A percentile compares a stretch with the other conserved stretches of the same genome.
Evolutionary conservation across 2,113 vertebrate species (phyloP).

Genomic region (Chionomys nivalis): DNA sequence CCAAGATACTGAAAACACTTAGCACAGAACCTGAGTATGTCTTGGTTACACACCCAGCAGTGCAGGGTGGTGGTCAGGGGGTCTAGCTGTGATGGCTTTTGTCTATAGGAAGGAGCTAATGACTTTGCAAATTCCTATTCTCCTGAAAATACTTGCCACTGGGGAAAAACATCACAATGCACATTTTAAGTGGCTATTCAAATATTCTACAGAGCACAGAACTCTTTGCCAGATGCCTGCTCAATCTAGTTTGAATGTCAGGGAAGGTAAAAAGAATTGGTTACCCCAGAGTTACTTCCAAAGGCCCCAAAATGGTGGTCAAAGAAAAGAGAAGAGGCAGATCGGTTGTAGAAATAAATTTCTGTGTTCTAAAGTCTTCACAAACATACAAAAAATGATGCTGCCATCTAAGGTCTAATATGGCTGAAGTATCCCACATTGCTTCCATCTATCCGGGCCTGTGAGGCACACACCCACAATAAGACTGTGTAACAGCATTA

Average conservation of each 20-base stretch:
- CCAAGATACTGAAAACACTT: neutral
- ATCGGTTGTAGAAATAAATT: conserved; percentile 38
- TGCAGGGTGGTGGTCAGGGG: neutral
- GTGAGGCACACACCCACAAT: neutral
- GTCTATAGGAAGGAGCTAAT: conserved; percentile 40
- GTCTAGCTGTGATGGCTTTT: neutral
- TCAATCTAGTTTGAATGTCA: neutral
- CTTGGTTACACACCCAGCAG: neutral
- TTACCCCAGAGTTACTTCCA: neutral
- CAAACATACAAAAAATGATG: conserved; percentile 36
- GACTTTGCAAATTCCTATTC: conserved; percentile 58
- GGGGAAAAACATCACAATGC: neutral
- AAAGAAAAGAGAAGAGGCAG: neutral
- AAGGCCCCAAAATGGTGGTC: neutral
- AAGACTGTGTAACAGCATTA: neutral
- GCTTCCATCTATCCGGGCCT: neutral
- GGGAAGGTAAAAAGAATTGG: neutral
- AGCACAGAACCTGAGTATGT: conserved; percentile 28
- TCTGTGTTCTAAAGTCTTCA: conserved; percentile 10
- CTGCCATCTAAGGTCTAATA: neutral
- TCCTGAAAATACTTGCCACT: conserved; percentile 46
- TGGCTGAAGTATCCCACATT: neutral
- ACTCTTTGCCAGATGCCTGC: neutral
- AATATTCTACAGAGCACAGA: conserved; percentile 53
- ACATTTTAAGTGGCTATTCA: conserved; percentile 53